Evolutionary conservation across 1,140 invertebrate genomes (phyloP).

Genomic region (Hestina assimilis): DNA sequence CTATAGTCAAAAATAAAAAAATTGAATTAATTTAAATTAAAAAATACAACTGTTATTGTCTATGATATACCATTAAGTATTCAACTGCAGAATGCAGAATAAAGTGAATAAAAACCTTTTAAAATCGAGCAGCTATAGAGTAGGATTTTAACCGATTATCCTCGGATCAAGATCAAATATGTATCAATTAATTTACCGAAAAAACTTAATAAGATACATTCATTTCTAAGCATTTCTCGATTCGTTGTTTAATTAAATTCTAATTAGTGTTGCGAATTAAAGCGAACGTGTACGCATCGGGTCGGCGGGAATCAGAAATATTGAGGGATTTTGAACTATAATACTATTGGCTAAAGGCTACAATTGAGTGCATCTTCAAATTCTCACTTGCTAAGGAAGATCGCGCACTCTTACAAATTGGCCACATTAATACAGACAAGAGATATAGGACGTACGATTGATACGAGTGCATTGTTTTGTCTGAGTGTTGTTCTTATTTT

Average conservation of each 20-base stretch:
- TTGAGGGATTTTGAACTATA: conserved; percentile 1
- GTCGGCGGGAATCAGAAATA: background rate
- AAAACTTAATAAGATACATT: background rate
- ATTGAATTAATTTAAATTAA: too few species aligned
- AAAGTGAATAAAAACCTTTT: too few species aligned
- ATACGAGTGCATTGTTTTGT: conserved; percentile 26
- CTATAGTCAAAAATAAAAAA: too few species aligned
- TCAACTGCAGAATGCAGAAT: too few species aligned
- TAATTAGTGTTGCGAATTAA: conserved; percentile 62
- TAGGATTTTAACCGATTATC: too few species aligned
- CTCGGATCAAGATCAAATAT: background rate
- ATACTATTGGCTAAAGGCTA: conserved; percentile 15
- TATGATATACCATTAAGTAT: too few species aligned
- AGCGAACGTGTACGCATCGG: conserved; percentile 45
- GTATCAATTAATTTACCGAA: background rate
- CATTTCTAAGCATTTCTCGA: conserved; percentile 13
- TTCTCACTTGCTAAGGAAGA: conserved; percentile 50
- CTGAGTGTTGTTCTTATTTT: too few species aligned
- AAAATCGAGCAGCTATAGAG: too few species aligned
- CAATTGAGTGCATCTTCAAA: conserved; percentile 9
- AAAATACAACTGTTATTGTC: too few species aligned
- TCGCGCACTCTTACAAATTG: conserved; percentile 72
- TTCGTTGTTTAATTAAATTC: conserved; percentile 64
- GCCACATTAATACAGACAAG: conserved; percentile 66
- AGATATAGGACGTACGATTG: conserved; percentile 27